Evolutionary conservation across 2,113 vertebrate genomes (phyloP).

Genomic region (Labeo catla): DNA sequence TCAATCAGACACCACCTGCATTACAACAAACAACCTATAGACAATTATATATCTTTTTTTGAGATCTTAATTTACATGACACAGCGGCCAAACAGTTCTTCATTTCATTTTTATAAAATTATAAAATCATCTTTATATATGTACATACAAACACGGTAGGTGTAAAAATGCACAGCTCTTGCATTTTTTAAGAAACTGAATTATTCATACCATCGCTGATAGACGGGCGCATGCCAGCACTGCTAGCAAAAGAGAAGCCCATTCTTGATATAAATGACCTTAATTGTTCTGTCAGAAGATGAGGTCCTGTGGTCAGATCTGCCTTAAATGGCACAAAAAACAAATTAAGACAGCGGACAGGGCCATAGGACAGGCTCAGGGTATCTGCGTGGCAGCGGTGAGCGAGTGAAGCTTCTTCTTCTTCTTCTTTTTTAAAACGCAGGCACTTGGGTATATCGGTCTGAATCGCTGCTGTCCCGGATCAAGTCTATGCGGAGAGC

Average conservation of each 20-base stretch:
- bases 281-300: slow-evolving; percentile 38
- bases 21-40: slow-evolving; percentile 68
- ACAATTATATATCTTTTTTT: slow-evolving; percentile 52
- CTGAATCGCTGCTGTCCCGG: slow-evolving; percentile 77
- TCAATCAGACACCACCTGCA: slow-evolving; percentile 68
- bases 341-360: neutral
- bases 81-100: slow-evolving; percentile 59
- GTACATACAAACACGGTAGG: slow-evolving; percentile 59
- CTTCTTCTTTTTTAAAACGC: slow-evolving; percentile 22
- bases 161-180: slow-evolving; percentile 53
- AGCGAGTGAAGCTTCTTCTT: slow-evolving; percentile 26
- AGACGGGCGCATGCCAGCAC: slow-evolving; percentile 39
- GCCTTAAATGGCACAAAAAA: slow-evolving; percentile 40
- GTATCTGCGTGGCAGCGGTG: slow-evolving; percentile 14
- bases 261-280: slow-evolving; percentile 29
- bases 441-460: slow-evolving; percentile 57
- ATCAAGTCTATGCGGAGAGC: slow-evolving; percentile 83
- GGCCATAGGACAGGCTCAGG: neutral
- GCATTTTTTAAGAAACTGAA: slow-evolving; percentile 46
- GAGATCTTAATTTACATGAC: slow-evolving; percentile 68
- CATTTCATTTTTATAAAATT: slow-evolving; percentile 72
- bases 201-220: slow-evolving; percentile 45
- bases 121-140: slow-evolving; percentile 72
- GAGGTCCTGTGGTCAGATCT: slow-evolving; percentile 39
- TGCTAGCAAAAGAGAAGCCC: slow-evolving; percentile 47